Percentiles rank a stretch among this genome's conserved stretches.
phyloP scores from a whole-genome alignment of 2,888 invertebrate species.

The Drosophila histrio region DNA sequence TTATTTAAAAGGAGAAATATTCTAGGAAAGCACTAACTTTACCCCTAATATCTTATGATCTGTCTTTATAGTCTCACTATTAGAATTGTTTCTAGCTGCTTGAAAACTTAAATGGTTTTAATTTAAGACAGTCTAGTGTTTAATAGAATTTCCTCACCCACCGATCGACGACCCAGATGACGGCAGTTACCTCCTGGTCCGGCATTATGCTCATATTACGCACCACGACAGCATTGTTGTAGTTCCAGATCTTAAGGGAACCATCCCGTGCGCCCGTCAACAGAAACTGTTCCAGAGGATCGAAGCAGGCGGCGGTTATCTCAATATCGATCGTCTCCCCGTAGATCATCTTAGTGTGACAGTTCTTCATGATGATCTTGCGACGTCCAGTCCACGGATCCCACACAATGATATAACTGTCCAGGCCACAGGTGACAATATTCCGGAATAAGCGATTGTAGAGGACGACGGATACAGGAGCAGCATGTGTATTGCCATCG shows the following conservation, averaged over 20 bases:
- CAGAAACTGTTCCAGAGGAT: slow-evolving; percentile 89
- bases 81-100: no score
- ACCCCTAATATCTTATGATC: no score
- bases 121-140: background rate
- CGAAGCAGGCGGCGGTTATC: slow-evolving; percentile 85
- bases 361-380: slow-evolving; percentile 88
- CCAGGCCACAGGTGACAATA: slow-evolving; percentile 91
- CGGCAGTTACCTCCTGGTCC: slow-evolving; percentile 86
- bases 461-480: slow-evolving; percentile 89
- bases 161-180: slow-evolving; percentile 87
- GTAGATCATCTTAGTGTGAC: slow-evolving; percentile 88
- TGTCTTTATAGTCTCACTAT: no score
- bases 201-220: slow-evolving; percentile 88
- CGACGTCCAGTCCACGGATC: slow-evolving; percentile 89
- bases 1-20: no score
- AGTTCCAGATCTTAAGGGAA: slow-evolving; percentile 92
- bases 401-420: slow-evolving; percentile 93
- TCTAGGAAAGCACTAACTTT: no score
- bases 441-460: slow-evolving; percentile 91
- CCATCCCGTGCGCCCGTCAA: slow-evolving; percentile 92
- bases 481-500: slow-evolving; percentile 90
- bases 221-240: slow-evolving; percentile 91
- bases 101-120: no score
- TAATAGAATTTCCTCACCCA: slow-evolving; percentile 57
- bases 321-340: slow-evolving; percentile 86